Evolutionary conservation across 2,797 vertebrate genomes (phyloP).

Genomic region (Anisognathus igniventris): DNA sequence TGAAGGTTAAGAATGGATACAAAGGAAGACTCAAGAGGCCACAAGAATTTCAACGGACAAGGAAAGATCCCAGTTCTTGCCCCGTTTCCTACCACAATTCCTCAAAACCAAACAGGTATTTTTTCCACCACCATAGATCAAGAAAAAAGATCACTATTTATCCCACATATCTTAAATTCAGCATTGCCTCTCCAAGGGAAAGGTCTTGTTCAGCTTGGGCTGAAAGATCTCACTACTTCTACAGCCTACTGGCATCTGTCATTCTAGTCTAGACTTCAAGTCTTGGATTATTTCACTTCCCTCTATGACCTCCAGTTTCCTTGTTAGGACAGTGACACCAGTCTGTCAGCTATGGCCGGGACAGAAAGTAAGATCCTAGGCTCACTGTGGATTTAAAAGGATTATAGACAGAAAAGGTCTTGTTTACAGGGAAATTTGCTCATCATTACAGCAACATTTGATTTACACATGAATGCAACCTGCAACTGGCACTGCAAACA

Average conservation of each 20-base stretch:
- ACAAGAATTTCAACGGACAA: background rate
- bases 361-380: background rate
- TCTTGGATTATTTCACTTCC: background rate
- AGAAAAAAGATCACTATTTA: background rate
- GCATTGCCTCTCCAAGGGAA: background rate
- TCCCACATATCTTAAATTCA: background rate
- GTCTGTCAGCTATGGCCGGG: fast-evolving
- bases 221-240: background rate
- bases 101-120: background rate
- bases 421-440: background rate
- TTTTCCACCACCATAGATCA: background rate
- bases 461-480: background rate
- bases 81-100: background rate
- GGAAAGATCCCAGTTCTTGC: background rate
- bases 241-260: background rate
- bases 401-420: background rate
- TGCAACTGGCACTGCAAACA: background rate
- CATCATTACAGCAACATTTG: background rate
- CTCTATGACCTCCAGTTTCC: background rate
- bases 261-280: background rate
- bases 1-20: background rate
- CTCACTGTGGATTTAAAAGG: background rate
- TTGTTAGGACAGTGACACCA: background rate
- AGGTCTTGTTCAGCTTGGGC: background rate
- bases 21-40: background rate